phyloP scores from a whole-genome alignment of 2,797 vertebrate genomes.

The Ctenosaura bakeri region DNA sequence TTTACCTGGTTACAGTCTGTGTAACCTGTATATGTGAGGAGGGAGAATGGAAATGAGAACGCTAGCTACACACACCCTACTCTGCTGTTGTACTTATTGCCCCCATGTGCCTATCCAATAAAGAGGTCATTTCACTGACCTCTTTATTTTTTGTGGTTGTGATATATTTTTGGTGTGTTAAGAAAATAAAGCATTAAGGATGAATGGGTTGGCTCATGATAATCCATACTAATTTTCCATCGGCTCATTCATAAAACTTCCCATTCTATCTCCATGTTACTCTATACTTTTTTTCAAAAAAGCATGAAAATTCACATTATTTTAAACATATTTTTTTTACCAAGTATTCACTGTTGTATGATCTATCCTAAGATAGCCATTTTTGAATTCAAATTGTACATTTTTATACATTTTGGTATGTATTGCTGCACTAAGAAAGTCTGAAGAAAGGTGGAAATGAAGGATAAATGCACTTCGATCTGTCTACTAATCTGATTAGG shows the following conservation, averaged over 20 bases:
- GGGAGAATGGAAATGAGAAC: no score
- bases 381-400: background rate
- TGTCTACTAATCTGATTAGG: background rate
- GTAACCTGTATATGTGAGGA: no score
- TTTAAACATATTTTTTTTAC: background rate
- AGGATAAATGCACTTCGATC: background rate
- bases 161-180: background rate
- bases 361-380: no score
- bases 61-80: no score
- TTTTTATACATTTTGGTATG: background rate
- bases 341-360: background rate
- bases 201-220: background rate
- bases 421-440: background rate
- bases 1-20: background rate
- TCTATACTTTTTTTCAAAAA: background rate
- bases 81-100: no score
- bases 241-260: background rate
- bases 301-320: background rate
- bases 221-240: background rate
- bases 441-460: background rate
- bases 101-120: no score
- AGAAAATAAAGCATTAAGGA: slow-evolving; percentile 21
- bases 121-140: no score
- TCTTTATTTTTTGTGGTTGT: no score
- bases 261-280: background rate